These are phyloP conservation scores for Achlya flavicornis DNA, from an alignment of 2,888 invertebrate species.

Conservation along the genomic window DNA sequence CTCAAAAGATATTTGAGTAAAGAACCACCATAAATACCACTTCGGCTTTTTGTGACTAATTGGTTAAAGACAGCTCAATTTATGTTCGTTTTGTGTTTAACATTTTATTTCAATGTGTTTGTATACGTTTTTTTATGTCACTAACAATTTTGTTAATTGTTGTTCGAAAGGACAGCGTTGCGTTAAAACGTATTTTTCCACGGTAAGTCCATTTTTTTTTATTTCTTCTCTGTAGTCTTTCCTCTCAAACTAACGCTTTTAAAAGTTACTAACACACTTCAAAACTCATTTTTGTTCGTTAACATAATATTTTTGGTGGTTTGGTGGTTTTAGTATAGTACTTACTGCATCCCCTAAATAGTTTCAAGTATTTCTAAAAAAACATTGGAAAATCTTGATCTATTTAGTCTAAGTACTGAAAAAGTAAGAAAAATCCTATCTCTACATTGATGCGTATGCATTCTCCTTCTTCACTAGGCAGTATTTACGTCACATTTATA, in stretches of 20 bases:
- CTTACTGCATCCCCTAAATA: conserved; percentile 40
- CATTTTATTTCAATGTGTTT: conserved; percentile 49
- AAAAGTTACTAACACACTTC: conserved; percentile 45
- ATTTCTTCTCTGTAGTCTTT: conserved; percentile 45
- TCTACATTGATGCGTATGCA: conserved; percentile 72
- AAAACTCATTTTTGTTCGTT: conserved; percentile 44
- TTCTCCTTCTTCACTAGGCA: conserved; percentile 45
- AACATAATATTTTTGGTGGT: conserved; percentile 72
- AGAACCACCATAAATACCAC: conserved; percentile 50
- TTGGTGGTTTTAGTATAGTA: conserved; percentile 72
- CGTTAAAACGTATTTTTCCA: conserved; percentile 27
- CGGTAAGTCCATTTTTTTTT: conserved; percentile 68
- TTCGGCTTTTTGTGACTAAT: conserved; percentile 75
- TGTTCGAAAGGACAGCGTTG: conserved; percentile 8
- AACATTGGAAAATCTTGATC: conserved; percentile 47
- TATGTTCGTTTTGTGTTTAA: conserved; percentile 45
- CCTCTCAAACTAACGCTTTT: conserved; percentile 65
- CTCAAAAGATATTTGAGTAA: conserved; percentile 27
- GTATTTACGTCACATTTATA: conserved; percentile 23
- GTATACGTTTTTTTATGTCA: conserved; percentile 52
- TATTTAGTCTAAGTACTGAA: conserved; percentile 38
- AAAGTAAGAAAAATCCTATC: conserved; percentile 65
- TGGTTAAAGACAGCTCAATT: conserved; percentile 77
- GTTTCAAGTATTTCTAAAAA: conserved; percentile 42
- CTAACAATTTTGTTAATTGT: conserved; percentile 55